These are phyloP conservation scores for Karalla daura DNA, from an alignment of 2,797 vertebrate genomes.

Conservation along the genomic window DNA sequence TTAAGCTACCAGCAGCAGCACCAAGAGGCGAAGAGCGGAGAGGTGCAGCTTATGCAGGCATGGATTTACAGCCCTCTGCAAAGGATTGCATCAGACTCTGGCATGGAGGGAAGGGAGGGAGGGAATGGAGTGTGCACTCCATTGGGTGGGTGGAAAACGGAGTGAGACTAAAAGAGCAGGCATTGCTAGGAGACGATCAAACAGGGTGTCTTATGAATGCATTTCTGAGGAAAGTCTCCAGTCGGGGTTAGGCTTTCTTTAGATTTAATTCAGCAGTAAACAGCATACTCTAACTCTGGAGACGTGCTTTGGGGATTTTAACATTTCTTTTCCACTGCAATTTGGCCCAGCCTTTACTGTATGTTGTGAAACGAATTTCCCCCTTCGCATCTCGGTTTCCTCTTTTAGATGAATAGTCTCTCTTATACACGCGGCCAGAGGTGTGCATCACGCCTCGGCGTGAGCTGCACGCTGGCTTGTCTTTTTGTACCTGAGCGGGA, in stretches of 20 bases:
- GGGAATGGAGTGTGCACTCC: slow-evolving; percentile 60
- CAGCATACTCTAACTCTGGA: background rate
- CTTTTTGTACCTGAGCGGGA: slow-evolving; percentile 32
- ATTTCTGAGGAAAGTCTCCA: slow-evolving; percentile 54
- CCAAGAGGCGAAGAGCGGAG: slow-evolving; percentile 55
- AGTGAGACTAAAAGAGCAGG: slow-evolving; percentile 66
- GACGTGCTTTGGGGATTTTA: slow-evolving; percentile 7
- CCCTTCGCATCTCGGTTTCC: background rate
- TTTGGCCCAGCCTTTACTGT: background rate
- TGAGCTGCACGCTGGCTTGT: slow-evolving; percentile 15
- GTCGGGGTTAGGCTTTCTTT: slow-evolving; percentile 48
- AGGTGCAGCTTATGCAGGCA: slow-evolving; percentile 72
- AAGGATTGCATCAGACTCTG: slow-evolving; percentile 88
- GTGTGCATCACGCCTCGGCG: slow-evolving; percentile 24
- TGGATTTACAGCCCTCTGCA: slow-evolving; percentile 86
- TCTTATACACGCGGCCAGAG: slow-evolving; percentile 15
- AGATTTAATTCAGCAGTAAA: slow-evolving; percentile 49
- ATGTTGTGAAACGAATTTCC: slow-evolving; percentile 4
- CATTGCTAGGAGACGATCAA: slow-evolving; percentile 83
- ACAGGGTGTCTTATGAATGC: slow-evolving; percentile 70
- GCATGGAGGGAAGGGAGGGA: slow-evolving; percentile 67
- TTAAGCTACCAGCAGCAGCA: slow-evolving; percentile 57
- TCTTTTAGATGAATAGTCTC: background rate
- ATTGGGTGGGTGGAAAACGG: slow-evolving; percentile 70
- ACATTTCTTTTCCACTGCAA: background rate